Evolutionary conservation across 2,888 invertebrate species (phyloP), one percentile per base, ranked within the genome.

Genomic region (Eupeodes luniger): DNA sequence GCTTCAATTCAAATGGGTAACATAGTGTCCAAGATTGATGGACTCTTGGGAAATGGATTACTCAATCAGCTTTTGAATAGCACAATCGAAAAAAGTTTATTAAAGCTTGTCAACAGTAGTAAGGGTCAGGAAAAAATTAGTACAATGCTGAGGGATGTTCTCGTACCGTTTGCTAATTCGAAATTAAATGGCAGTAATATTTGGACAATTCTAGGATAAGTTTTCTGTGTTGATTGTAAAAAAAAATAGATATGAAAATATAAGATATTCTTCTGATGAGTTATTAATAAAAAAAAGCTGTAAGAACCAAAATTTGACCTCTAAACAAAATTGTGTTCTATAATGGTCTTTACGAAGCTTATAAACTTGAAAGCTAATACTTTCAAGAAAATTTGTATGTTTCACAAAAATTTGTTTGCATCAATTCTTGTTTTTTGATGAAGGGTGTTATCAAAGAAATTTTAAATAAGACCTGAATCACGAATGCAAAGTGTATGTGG

Each of bases 161-260:
- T 93, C 47, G 92, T 92, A 19, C 93, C 93, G 0, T 49, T 85
- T 19, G 90, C 91, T 4, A 93, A 93, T 76, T 59, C 66, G 0
- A 80, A 81, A 7, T 47, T 93, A 70, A 90, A 91, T 85, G 92
- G 93, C 9, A 91, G 92, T 14, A 93, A 93, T 77, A 49, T 93
- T 49, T 92, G 92, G 93, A 4, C 57, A 5, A 5, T 57, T 47
- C 47, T 66, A 47, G 47, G 66, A 27, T 66, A 44, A 12, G 47
- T 64, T 62, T 9, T 44, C 6, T 6, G 27, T 1, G 2, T 2
- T 27, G 1, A 27, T 27, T 12, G 27, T 16, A 2, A 27, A 27
- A 57, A 12, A 47, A 40, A 3, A 40, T 5, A 5, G 4, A 40
- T 40, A 40, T 27, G 3, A 27, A 27, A 27, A 27, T 27, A 27